Base-by-base conservation (phyloP, 2,797 vertebrate species). In the Sebastes taczanowskii region DNA sequence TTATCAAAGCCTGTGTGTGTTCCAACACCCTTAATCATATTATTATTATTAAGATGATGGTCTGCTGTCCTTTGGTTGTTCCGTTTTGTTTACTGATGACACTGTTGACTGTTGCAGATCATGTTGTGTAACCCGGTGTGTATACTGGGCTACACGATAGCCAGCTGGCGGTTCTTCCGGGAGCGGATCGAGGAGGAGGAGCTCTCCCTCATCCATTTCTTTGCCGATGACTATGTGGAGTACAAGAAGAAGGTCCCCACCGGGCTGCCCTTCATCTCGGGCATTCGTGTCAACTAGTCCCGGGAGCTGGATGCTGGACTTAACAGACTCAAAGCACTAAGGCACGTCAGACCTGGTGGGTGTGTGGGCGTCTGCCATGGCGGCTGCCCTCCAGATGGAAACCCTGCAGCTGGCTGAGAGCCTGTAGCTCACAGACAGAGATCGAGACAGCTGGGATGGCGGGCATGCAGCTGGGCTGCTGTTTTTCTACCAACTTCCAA, bases 131-230 rank as follows among this genome's bases (percentile, higher is more conserved):
- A 99, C 85, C 99, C 99, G 0, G 30, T 99, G 82, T 99, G 99
- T 0, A 91, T 97, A 14, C 55, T 98, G 3, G 97, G 96, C 78
- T 99, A 99, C 5, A 95, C 97, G 0, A 89, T 99, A 88, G 98
- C 95, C 0, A 99, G 98, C 91, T 99, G 99, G 99, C 95, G 97
- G 11, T 99, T 99, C 95, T 99, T 99, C 92, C 96, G 98, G 7
- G 98, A 99, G 69, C 96, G 98, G 5, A 97, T 98, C 0, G 99
- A 99, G 81, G 98, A 99, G 83, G 99, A 99, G 89, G 99, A 99
- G 85, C 95, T 98, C 62, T 97, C 96, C 0, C 94, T 99, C 29
- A 98, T 99, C 60, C 97, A 99, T 82, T 99, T 99, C 87, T 99
- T 99, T 0, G 97, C 98, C 0, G 98, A 99, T 74, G 97, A 99